These are phyloP conservation scores for Barypeithes pellucidus DNA, from an alignment of 2,888 invertebrate species.

Conservation along the genomic window DNA sequence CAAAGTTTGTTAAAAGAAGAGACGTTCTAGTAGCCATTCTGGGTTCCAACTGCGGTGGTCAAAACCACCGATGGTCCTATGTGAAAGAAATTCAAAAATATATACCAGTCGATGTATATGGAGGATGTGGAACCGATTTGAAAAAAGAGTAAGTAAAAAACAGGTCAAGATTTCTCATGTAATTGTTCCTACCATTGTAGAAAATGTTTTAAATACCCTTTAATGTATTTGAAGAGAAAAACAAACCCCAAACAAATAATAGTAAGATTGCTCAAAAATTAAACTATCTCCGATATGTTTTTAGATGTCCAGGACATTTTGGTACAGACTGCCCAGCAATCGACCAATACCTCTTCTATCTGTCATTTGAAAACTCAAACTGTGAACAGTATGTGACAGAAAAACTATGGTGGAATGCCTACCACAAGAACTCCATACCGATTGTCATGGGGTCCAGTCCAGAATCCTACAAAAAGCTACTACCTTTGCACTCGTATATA, in stretches of 20 bases:
- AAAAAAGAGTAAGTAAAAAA: slow-evolving; percentile 57
- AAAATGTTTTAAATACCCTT: no score
- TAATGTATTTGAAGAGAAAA: no score
- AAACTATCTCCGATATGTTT: no score
- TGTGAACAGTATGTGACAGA: slow-evolving; percentile 82
- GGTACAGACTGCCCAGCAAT: slow-evolving; percentile 74
- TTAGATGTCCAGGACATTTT: slow-evolving; percentile 79
- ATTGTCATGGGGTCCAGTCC: slow-evolving; percentile 77
- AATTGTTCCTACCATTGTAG: no score
- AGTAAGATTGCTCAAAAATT: no score
- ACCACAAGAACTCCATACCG: slow-evolving; percentile 76
- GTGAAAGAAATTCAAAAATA: slow-evolving; percentile 74
- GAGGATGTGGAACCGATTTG: slow-evolving; percentile 71
- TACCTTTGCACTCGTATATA: slow-evolving; percentile 79
- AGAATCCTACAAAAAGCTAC: slow-evolving; percentile 70
- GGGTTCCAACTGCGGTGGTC: slow-evolving; percentile 75
- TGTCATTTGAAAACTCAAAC: slow-evolving; percentile 81
- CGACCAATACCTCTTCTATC: slow-evolving; percentile 78
- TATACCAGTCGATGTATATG: slow-evolving; percentile 76
- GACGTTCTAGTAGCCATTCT: slow-evolving; percentile 73
- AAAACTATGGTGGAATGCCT: slow-evolving; percentile 80
- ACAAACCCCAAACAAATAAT: no score
- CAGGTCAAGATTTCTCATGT: no score
- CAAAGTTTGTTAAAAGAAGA: slow-evolving; percentile 67
- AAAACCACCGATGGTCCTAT: slow-evolving; percentile 73